Base-by-base conservation (phyloP, 2,888 invertebrate species). In the Cephalotes varians region DNA sequence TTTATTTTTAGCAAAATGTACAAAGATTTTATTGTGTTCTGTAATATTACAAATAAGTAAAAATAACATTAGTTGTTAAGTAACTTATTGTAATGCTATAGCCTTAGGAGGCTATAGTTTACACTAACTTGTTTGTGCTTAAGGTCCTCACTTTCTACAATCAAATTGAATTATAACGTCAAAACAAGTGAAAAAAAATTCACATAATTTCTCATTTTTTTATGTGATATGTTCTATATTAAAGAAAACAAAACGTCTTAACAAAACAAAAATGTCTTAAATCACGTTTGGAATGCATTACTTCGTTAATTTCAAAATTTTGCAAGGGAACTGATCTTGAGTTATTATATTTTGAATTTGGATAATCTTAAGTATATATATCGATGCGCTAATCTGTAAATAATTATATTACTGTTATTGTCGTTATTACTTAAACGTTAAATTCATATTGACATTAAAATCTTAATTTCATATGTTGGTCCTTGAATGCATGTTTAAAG, bases 1-100 rank as follows among this genome's bases (percentile, higher is more conserved):
- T 69, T 77, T 54, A 34, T 34, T 69, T 56, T 28, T 79, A 69
- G 69, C 21, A 69, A 56, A 79, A 79, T 79, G 77, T 79, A 69
- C 77, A 79, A 21, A 76, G 28, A 79, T 10, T 65, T 69, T 18
- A 77, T 69, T 64, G 51, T 51, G 51, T 64, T 77, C 31, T 56
- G 9, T 56, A 67, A 34, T 69, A 69, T 76, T 65, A 73, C n/a
- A n/a, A 73, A 40, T 76, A 67, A 77, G 69, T 37, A 79, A 65
- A 31, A 79, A 25, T 34, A 34, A 69, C 31, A 69, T 79, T 69
- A 69, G 69, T 62, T 34, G 25, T 77, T 44, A 77, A 77, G 69
- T 67, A 69, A 76, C n/a, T 44, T 76, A 54, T 31, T 67, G 47
- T 49, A 62, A 62, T 56, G 40, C 1, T 28, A 10, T 54, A 40